Percentiles rank a stretch among this genome's conserved stretches.
Evolutionary conservation across 2,888 invertebrate genomes (phyloP).

Genomic region (Chrysolina oricalcia): DNA sequence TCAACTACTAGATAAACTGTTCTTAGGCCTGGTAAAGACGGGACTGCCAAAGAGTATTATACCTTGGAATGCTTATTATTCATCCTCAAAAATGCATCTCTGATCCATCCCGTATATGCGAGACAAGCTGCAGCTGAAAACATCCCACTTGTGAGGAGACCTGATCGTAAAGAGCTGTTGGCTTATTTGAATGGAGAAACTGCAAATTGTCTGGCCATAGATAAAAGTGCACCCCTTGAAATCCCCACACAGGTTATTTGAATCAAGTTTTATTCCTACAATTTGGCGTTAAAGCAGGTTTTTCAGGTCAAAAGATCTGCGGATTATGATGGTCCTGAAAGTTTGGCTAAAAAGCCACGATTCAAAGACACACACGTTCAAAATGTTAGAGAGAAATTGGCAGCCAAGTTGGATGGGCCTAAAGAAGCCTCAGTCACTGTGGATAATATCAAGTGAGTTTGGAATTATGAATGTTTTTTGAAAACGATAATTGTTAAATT

Average conservation of each 20-base stretch:
- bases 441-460: conserved; percentile 86
- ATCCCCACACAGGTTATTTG: conserved; percentile 87
- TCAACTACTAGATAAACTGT: neutral
- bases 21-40: conserved; percentile 91
- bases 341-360: conserved; percentile 90
- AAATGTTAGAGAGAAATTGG: conserved; percentile 92
- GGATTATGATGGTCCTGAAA: conserved; percentile 85
- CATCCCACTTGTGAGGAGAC: conserved; percentile 95
- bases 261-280: neutral
- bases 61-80: conserved; percentile 96
- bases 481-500: conserved; percentile 5
- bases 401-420: conserved; percentile 94
- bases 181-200: conserved; percentile 97
- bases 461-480: neutral
- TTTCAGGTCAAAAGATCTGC: conserved; percentile 85
- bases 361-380: conserved; percentile 95
- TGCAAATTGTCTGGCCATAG: conserved; percentile 92
- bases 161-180: conserved; percentile 95
- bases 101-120: conserved; percentile 97
- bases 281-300: neutral
- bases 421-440: conserved; percentile 96
- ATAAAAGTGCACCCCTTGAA: conserved; percentile 97
- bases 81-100: conserved; percentile 92
- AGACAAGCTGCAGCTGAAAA: conserved; percentile 96
- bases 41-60: conserved; percentile 95